Conservation (phyloP, 2,113 vertebrate species). For the Peromyscus polionotus region DNA sequence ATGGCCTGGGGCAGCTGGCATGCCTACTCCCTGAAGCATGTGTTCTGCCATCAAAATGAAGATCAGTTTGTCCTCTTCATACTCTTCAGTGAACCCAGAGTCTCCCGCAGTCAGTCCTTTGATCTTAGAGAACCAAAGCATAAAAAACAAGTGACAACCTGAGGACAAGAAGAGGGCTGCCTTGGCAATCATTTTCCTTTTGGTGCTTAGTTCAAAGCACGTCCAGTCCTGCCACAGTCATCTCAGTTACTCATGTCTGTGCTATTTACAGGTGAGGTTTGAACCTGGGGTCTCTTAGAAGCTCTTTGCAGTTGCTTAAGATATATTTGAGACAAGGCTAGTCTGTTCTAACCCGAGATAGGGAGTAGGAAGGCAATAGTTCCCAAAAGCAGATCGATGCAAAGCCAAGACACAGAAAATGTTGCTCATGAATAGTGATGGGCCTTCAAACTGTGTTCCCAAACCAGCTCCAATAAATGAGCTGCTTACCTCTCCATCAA, state of each 20-base stretch:
- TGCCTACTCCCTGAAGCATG: neutral
- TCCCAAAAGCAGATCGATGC: neutral
- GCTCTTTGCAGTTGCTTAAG: neutral
- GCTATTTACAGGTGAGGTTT: neutral
- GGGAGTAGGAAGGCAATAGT: neutral
- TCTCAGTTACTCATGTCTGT: neutral
- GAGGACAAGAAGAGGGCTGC: neutral
- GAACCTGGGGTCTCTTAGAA: conserved; percentile 22
- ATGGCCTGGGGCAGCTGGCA: neutral
- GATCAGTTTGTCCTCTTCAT: neutral
- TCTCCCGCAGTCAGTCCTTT: conserved; percentile 30
- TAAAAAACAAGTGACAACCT: conserved; percentile 4
- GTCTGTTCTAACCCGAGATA: neutral
- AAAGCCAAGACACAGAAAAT: neutral
- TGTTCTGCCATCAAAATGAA: neutral
- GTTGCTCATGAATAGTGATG: neutral
- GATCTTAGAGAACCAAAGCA: conserved; percentile 12
- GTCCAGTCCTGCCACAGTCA: neutral
- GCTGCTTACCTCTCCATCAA: neutral
- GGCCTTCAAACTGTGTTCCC: neutral
- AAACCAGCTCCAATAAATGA: neutral
- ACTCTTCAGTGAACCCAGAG: neutral
- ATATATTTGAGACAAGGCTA: neutral
- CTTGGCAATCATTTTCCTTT: neutral
- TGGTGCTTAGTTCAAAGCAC: neutral